Conservation (phyloP, 2,888 invertebrate genomes). For the Agriopis aurantiaria region DNA sequence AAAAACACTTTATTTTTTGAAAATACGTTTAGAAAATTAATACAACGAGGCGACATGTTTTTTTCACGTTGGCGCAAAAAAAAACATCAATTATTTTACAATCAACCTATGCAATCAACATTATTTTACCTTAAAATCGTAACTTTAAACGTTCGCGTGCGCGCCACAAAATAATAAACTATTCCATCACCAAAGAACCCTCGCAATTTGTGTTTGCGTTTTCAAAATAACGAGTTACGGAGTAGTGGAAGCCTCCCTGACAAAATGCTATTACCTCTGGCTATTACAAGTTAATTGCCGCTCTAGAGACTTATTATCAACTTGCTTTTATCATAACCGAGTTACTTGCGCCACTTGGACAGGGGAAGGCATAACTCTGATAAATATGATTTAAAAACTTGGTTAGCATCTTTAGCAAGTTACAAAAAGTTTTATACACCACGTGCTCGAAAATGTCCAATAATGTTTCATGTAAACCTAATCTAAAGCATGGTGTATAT, state of each 20-base stretch:
- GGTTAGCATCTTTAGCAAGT: background rate
- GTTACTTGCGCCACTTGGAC: slow-evolving; percentile 21
- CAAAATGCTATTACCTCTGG: slow-evolving; percentile 30
- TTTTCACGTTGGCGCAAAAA: no score
- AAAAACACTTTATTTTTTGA: no score
- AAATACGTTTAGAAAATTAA: no score
- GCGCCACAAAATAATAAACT: slow-evolving; percentile 20
- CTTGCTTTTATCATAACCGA: slow-evolving; percentile 29
- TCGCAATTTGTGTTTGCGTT: slow-evolving; percentile 23
- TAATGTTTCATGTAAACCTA: no score
- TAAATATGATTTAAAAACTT: slow-evolving; percentile 15
- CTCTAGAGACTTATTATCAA: slow-evolving; percentile 32
- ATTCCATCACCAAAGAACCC: slow-evolving; percentile 21
- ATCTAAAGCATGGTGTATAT: no score
- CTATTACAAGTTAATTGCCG: slow-evolving; percentile 34
- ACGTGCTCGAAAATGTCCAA: no score
- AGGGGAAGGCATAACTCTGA: slow-evolving; percentile 11
- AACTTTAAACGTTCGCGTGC: slow-evolving; percentile 19
- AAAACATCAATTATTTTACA: no score
- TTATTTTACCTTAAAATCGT: slow-evolving; percentile 8
- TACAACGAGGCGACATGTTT: no score
- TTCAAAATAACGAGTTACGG: slow-evolving; percentile 20
- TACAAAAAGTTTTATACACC: background rate
- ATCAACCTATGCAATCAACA: background rate
- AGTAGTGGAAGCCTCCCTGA: slow-evolving; percentile 22